phyloP scores from a whole-genome alignment of 2,888 invertebrate genomes.

The Mellilla xanthometata region DNA sequence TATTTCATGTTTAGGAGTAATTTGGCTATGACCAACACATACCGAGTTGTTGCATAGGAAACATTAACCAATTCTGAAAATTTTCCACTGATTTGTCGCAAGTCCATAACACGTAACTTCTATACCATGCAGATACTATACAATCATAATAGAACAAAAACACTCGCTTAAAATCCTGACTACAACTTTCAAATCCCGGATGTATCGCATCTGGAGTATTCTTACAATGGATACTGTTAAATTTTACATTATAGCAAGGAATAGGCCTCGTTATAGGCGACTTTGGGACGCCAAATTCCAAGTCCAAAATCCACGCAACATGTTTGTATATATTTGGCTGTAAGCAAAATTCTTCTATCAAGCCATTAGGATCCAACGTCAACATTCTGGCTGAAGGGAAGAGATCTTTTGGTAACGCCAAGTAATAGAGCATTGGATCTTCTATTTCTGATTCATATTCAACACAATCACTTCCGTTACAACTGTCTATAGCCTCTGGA shows the following conservation, averaged over 20 bases:
- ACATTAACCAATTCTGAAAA: conserved; percentile 58
- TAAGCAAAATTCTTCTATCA: conserved; percentile 63
- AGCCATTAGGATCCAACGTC: conserved; percentile 53
- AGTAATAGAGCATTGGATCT: conserved; percentile 46
- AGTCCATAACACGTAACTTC: conserved; percentile 46
- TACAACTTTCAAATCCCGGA: conserved; percentile 60
- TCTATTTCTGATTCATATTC: conserved; percentile 1
- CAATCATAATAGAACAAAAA: conserved; percentile 60
- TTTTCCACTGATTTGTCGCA: conserved; percentile 57
- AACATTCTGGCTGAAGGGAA: conserved; percentile 57
- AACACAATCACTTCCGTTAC: conserved; percentile 4
- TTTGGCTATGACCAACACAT: conserved; percentile 57
- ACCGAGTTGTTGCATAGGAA: conserved; percentile 56
- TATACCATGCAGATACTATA: conserved; percentile 59
- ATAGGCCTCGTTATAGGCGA: conserved; percentile 46
- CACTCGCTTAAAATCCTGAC: conserved; percentile 47
- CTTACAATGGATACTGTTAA: conserved; percentile 56
- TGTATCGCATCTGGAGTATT: conserved; percentile 56
- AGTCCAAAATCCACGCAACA: conserved; percentile 57
- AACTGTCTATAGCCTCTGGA: background rate
- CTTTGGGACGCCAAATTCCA: conserved; percentile 60
- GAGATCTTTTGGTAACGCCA: conserved; percentile 50
- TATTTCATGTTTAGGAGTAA: background rate
- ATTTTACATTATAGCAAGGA: conserved; percentile 55
- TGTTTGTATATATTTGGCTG: conserved; percentile 41